These are phyloP conservation scores for Furnarius figulus DNA, from an alignment of 2,113 vertebrate genomes.

Conservation along the genomic window DNA sequence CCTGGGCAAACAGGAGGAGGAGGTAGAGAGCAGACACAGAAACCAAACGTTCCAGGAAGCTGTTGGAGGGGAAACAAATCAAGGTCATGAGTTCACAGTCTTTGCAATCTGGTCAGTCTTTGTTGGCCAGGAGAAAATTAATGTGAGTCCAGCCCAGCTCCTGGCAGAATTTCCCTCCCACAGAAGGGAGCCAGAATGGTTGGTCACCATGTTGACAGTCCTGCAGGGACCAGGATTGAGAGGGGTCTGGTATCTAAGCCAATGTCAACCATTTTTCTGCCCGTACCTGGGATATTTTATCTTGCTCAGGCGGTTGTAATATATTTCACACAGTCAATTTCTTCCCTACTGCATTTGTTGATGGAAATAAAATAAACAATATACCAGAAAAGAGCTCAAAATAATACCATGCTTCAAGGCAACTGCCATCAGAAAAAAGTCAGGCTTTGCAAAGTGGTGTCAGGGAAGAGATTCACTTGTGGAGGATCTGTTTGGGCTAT, in stretches of 20 bases:
- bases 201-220: neutral
- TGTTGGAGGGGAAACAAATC: constrained; percentile 26
- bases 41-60: neutral
- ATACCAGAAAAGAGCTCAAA: neutral
- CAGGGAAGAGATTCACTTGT: neutral
- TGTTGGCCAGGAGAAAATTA: constrained; percentile 45
- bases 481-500: neutral
- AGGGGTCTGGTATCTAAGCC: neutral
- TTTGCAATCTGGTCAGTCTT: constrained; percentile 48
- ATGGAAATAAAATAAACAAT: neutral
- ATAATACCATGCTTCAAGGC: neutral
- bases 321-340: neutral
- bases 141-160: neutral
- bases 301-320: neutral
- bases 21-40: neutral
- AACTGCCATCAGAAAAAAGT: neutral
- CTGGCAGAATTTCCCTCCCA: constrained; percentile 2
- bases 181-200: neutral
- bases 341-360: neutral
- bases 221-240: neutral
- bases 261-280: neutral
- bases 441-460: neutral
- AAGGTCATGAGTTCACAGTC: neutral
- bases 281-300: neutral
- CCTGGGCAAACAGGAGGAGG: neutral